phyloP scores from a whole-genome alignment of 1,140 invertebrate genomes.

The Liolophura sinensis region DNA sequence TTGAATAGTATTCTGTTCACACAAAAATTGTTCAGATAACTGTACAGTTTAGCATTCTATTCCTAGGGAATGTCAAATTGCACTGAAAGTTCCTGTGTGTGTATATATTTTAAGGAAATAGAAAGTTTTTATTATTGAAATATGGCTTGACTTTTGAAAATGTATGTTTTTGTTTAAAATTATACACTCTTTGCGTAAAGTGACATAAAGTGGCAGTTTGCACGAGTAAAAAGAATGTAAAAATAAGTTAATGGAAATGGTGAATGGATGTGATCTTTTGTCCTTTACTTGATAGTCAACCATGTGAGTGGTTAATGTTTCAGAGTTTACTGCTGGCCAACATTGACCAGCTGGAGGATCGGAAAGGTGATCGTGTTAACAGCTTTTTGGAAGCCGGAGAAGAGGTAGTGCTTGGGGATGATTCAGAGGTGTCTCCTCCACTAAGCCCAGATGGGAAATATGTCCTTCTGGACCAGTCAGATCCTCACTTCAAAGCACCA shows the following conservation, averaged over 20 bases:
- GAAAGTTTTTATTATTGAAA: too few relatives aligned
- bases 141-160: too few relatives aligned
- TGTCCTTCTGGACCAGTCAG: constrained; percentile 37
- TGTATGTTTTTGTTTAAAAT: too few relatives aligned
- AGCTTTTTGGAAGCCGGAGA: constrained; percentile 13
- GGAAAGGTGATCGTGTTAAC: constrained; percentile 13
- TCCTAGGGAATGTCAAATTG: too few relatives aligned
- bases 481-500: constrained; percentile 6
- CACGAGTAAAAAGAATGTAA: not conserved
- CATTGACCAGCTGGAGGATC: constrained; percentile 37
- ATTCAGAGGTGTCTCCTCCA: constrained; percentile 22
- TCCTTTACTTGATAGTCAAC: constrained; percentile 3
- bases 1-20: too few relatives aligned
- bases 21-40: too few relatives aligned
- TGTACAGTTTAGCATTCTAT: too few relatives aligned
- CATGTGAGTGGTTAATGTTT: constrained; percentile 4
- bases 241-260: too few relatives aligned
- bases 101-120: too few relatives aligned
- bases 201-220: too few relatives aligned
- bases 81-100: too few relatives aligned
- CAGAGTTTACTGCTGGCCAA: constrained; percentile 35
- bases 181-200: too few relatives aligned
- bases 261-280: constrained; percentile 5
- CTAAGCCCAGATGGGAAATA: constrained; percentile 47
- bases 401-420: constrained; percentile 6